Evolutionary conservation across 2,113 vertebrate genomes (phyloP), one percentile per base, ranked within the genome.

Genomic region (Artemisiospiza belli): DNA sequence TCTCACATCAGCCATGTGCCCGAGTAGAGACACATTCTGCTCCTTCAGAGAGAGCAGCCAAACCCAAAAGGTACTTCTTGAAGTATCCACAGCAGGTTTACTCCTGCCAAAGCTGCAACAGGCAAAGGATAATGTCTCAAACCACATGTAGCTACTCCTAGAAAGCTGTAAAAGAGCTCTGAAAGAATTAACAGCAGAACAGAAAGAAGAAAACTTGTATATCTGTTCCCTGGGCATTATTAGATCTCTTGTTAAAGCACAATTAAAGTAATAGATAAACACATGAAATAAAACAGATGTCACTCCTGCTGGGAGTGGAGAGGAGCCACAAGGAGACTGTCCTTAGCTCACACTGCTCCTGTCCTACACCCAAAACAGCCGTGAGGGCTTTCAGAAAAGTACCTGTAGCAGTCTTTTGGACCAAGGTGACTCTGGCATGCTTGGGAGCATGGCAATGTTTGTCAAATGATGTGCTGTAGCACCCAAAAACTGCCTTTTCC

Each of bases 201-300:
- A 2, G 28, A 78, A 87, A 92, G 70, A 75, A 51, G 75, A 87
- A 90, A 85, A 76, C 59, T 61, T 83, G 47, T 63, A 12, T 69
- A 30, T 76, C 28, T 82, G n/a, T 66, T 96, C 49, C 62, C 41
- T 87, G 62, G n/a, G 78, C 81, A 41, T 91, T 84, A 85, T 72
- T 87, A 92, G 52, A 85, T 68, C 58, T 79, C 84, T 82, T 93
- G 47, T 90, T 94, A 90, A 90, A 76, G 62, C 1, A 30, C 78
- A 95, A 79, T 94, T 93, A 85, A 93, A 91, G 59, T 41, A 78
- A 82, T 13, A 80, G 90, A 90, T 94, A 95, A 80, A 51, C 24
- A 59, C 10, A 15, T 67, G 43, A 81, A 94, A 54, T 4, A 8
- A 73, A 95, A 59, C 39, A 87, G 43, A 68, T 70, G 61, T 93